Evolutionary conservation across 2,888 invertebrate species (phyloP), one percentile per base, ranked within the genome.

Genomic region (Diaprepes abbreviatus): DNA sequence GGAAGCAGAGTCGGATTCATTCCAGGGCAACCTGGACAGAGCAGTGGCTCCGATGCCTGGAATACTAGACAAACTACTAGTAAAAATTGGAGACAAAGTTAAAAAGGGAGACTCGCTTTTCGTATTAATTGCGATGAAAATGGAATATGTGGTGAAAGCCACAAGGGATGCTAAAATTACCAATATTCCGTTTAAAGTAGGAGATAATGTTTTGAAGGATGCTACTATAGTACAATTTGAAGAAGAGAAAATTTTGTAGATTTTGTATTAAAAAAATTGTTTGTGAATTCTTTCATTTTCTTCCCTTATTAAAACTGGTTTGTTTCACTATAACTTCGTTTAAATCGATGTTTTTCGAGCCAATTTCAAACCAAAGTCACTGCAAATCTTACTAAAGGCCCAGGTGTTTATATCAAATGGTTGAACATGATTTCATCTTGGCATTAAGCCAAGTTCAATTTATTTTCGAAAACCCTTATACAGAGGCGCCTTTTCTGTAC

Each of bases 91-190:
- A 0, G 93, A 96, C 77, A 81, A 82, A 73, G 96, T 99, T 2
- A 90, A 91, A 73, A 89, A 90, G 81, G 98, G 97, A 0, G 96
- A 98, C 81, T 91, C 94, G 0, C 86, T 99, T 1, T 91, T 98
- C 70, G 93, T 98, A 45, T 92, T 99, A 80, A 96, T 97, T 74
- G 99, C 99, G 0, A 99, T 99, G 99, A 99, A 99, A 87, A 99
- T 99, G 99, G 99, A 99, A 88, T 93, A 98, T 83, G 91, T 97
- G 10, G 92, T 99, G 10, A 93, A 93, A 76, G 94, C 97, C 1
- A 91, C 92, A 0, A 86, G 89, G 45, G 90, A 92, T 80, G 97
- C 94, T 50, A 88, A 86, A 4, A 90, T 98, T 2, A 89, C 92
- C 50, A 88, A 89, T 2, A 85, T 98, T 28, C 82, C 88, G 1